A percentile compares a stretch with the other conserved stretches of the same genome.
phyloP scores from a whole-genome alignment of 2,888 invertebrate genomes.

The Rhimphoctona megacephalus region DNA sequence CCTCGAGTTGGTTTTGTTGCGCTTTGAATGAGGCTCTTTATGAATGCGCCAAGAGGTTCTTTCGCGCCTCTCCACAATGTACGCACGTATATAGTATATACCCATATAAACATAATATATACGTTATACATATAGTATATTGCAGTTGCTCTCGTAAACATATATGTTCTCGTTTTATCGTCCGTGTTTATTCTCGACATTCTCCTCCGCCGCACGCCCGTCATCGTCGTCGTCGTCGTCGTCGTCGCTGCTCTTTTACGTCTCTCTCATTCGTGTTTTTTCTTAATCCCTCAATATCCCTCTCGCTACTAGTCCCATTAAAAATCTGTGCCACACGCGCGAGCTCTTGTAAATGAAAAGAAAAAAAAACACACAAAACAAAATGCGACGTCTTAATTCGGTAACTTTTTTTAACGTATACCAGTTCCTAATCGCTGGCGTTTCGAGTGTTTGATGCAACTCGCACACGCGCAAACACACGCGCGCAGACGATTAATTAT shows the following conservation, averaged over 20 bases:
- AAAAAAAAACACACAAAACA: constrained; percentile 15
- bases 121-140: constrained; percentile 1
- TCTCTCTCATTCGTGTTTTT: constrained; percentile 25
- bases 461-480: background rate
- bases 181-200: constrained; percentile 61
- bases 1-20: constrained; percentile 34
- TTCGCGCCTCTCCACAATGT: constrained; percentile 47
- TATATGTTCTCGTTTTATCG: constrained; percentile 55
- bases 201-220: background rate
- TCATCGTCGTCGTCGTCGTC: too few species aligned
- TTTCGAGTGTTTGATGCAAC: constrained; percentile 76
- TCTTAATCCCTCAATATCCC: background rate
- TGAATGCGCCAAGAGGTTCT: constrained; percentile 61
- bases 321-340: constrained; percentile 52
- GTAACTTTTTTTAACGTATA: background rate
- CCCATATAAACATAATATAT: background rate
- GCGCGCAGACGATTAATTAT: background rate
- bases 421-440: constrained; percentile 72
- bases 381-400: constrained; percentile 41
- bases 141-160: constrained; percentile 42
- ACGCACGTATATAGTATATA: constrained; percentile 2
- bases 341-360: background rate
- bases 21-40: constrained; percentile 68
- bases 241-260: too few species aligned
- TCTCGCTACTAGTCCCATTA: constrained; percentile 22